Evolutionary conservation across 2,113 vertebrate species (phyloP).

Genomic region (Tautogolabrus adspersus): DNA sequence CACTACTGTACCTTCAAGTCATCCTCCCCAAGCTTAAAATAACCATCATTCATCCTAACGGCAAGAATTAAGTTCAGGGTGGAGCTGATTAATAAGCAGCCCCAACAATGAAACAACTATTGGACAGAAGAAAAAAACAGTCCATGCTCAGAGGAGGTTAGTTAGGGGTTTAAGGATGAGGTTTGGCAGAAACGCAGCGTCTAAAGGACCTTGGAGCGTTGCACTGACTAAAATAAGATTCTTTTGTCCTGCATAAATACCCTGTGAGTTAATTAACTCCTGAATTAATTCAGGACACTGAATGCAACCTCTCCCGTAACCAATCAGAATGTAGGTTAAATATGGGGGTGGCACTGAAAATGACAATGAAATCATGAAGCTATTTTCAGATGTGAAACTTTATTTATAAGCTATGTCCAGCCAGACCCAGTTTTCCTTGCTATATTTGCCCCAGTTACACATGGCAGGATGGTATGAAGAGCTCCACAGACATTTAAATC

Average conservation of each 20-base stretch:
- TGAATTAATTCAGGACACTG: slow-evolving; percentile 56
- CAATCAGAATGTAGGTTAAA: slow-evolving; percentile 78
- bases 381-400: slow-evolving; percentile 76
- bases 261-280: slow-evolving; percentile 62
- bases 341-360: slow-evolving; percentile 47
- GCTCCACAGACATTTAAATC: slow-evolving; percentile 47
- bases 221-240: slow-evolving; percentile 21
- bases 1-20: slow-evolving; percentile 54
- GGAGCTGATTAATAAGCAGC: slow-evolving; percentile 34
- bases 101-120: slow-evolving; percentile 5
- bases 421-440: slow-evolving; percentile 62
- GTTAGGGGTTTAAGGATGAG: neutral
- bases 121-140: neutral
- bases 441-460: slow-evolving; percentile 64
- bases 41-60: slow-evolving; percentile 33
- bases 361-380: slow-evolving; percentile 68
- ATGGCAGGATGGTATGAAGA: slow-evolving; percentile 30
- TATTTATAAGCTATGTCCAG: slow-evolving; percentile 64
- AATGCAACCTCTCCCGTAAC: slow-evolving; percentile 25
- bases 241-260: slow-evolving; percentile 34
- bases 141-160: slow-evolving; percentile 9
- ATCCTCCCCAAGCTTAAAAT: slow-evolving; percentile 54
- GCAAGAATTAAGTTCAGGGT: slow-evolving; percentile 16
- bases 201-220: neutral
- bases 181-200: neutral